These are phyloP conservation scores for Cherax quadricarinatus DNA, from an alignment of 1,140 invertebrate genomes.

Conservation along the genomic window DNA sequence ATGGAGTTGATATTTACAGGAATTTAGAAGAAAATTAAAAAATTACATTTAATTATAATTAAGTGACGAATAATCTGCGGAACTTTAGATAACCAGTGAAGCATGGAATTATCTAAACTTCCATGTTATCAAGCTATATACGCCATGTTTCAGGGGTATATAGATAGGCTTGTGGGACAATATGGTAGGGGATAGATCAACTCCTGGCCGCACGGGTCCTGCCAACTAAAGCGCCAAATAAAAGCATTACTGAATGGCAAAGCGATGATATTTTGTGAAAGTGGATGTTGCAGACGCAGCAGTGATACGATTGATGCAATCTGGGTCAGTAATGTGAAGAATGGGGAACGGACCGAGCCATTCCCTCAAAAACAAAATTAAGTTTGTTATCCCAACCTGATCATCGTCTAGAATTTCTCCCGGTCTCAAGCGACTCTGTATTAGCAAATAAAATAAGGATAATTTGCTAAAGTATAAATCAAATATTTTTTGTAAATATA, in stretches of 20 bases:
- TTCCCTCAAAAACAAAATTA: background rate
- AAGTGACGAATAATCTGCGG: too few species aligned
- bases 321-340: background rate
- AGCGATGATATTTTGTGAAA: background rate
- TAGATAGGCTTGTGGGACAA: too few species aligned
- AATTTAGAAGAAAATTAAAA: background rate
- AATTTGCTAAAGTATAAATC: conserved; percentile 8
- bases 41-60: too few species aligned
- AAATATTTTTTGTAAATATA: background rate
- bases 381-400: conserved; percentile 57
- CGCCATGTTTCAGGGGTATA: too few species aligned
- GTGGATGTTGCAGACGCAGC: background rate
- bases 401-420: conserved; percentile 73
- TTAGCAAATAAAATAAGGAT: conserved; percentile 54
- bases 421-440: conserved; percentile 72
- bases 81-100: too few species aligned
- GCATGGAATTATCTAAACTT: too few species aligned
- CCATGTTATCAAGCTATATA: too few species aligned
- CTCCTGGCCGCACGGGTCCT: background rate
- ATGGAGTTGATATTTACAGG: background rate
- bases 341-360: background rate
- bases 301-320: background rate
- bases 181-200: background rate
- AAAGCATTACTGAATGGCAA: background rate
- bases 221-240: background rate